Percentiles rank a stretch among this genome's conserved stretches.
Evolutionary conservation across 2,113 vertebrate species (phyloP).

Genomic region (Megatriorchis doriae): DNA sequence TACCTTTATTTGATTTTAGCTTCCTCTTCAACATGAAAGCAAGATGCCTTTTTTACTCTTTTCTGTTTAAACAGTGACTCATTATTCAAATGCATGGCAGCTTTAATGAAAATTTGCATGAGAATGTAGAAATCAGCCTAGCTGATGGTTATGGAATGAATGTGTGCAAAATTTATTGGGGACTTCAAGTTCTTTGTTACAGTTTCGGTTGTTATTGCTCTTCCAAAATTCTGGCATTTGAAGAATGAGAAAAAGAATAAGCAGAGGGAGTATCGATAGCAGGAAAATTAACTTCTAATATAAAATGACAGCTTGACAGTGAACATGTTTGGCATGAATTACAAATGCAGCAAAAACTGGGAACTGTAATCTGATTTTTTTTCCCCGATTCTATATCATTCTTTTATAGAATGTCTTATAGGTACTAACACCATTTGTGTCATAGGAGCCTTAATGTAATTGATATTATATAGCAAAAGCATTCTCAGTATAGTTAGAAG

Average conservation of each 20-base stretch:
- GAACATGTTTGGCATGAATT: neutral
- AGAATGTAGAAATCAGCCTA: neutral
- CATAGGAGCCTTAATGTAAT: neutral
- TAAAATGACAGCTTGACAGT: conserved; percentile 39
- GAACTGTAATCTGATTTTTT: neutral
- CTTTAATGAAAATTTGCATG: neutral
- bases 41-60: neutral
- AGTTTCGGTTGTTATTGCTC: neutral
- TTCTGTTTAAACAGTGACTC: neutral
- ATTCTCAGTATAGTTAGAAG: neutral
- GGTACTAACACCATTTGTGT: neutral
- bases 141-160: neutral
- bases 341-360: neutral
- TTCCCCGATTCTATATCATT: neutral
- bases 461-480: neutral
- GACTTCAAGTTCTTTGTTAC: neutral
- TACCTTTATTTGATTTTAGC: neutral
- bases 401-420: neutral
- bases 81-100: neutral
- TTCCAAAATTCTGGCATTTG: neutral
- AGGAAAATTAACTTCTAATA: conserved; percentile 39
- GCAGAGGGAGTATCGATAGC: conserved; percentile 10
- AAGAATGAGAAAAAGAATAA: conserved; percentile 22
- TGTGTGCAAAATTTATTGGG: neutral
- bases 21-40: neutral